Conservation (phyloP, 1,140 invertebrate species). For the Pentalonia nigronervosa region DNA sequence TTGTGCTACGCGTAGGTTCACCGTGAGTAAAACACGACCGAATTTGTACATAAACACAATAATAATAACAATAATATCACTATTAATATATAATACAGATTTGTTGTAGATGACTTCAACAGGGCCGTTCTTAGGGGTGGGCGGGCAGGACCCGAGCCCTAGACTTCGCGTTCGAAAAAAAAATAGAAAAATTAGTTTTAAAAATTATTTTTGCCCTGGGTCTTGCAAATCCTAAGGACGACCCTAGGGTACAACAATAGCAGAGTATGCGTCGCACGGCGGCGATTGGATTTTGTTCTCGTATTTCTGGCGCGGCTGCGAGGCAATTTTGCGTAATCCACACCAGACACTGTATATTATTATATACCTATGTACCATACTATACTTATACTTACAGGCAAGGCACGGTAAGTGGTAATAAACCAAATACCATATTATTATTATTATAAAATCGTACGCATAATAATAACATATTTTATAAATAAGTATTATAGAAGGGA, state of each 20-base stretch:
- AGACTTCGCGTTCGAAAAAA: too few relatives aligned
- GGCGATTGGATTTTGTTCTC: conserved; percentile 8
- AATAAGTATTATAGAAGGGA: background rate
- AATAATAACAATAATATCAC: background rate
- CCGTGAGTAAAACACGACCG: background rate
- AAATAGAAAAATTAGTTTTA: too few relatives aligned
- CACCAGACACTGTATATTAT: background rate
- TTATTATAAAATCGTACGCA: background rate
- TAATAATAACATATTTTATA: background rate
- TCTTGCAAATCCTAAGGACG: too few relatives aligned
- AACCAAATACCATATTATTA: background rate
- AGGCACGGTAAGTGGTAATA: background rate
- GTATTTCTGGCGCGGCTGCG: background rate
- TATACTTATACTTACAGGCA: background rate
- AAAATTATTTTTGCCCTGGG: too few relatives aligned
- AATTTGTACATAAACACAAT: background rate
- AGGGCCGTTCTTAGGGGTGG: too few relatives aligned
- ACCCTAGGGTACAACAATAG: too few relatives aligned
- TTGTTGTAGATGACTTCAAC: background rate
- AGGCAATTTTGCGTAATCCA: background rate
- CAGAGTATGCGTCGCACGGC: too few relatives aligned
- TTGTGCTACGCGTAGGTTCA: background rate
- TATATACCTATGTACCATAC: background rate
- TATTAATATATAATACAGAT: background rate
- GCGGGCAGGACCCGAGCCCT: too few relatives aligned